Evolutionary conservation across 2,888 invertebrate genomes (phyloP).

Genomic region (Strigamia transsilvanica): DNA sequence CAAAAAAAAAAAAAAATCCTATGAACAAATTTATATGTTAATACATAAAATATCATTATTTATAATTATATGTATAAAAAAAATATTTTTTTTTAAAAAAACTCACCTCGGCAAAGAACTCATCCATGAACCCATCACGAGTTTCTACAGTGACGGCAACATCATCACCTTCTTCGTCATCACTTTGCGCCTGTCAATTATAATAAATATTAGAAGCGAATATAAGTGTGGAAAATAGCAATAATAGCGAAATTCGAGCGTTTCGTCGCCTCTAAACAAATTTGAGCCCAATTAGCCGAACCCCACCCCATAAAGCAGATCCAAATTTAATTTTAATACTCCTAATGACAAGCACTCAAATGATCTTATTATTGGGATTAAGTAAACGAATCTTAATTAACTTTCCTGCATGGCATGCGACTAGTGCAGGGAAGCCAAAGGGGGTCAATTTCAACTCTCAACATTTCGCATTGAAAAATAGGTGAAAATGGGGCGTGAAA

Average conservation of each 20-base stretch:
- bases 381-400: constrained; percentile 30
- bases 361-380: constrained; percentile 26
- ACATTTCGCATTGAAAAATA: neutral
- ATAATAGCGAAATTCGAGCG: neutral
- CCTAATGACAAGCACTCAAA: constrained; percentile 6
- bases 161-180: constrained; percentile 95
- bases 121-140: constrained; percentile 96
- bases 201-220: neutral
- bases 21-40: neutral
- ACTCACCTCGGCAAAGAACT: constrained; percentile 96
- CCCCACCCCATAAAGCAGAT: neutral
- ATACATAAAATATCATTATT: neutral
- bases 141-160: constrained; percentile 92
- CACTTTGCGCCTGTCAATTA: constrained; percentile 87
- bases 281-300: neutral
- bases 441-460: neutral
- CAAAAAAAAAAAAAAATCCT: neutral
- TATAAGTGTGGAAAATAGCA: neutral
- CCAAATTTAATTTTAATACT: constrained; percentile 1
- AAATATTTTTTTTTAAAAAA: no score
- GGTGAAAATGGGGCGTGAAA: constrained; percentile 2
- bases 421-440: constrained; percentile 26
- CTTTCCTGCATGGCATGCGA: constrained; percentile 1
- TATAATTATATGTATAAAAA: neutral
- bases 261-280: neutral